These are phyloP conservation scores for Hypocryptadius cinnamomeus DNA, from an alignment of 2,113 vertebrate genomes.

Conservation along the genomic window DNA sequence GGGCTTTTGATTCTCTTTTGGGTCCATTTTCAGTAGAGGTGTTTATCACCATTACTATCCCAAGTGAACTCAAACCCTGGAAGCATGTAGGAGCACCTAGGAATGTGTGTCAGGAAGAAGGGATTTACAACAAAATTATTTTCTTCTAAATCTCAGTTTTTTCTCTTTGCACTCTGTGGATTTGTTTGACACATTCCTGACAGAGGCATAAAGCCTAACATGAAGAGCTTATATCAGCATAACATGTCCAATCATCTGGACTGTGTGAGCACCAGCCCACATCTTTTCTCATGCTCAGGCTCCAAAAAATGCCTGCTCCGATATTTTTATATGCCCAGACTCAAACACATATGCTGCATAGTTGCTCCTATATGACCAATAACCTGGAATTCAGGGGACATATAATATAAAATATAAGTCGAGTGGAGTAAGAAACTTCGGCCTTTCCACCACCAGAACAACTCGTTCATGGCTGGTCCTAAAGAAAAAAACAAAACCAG, in stretches of 20 bases:
- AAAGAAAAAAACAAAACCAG: conserved; percentile 23
- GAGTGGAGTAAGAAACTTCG: neutral
- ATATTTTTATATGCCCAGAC: neutral
- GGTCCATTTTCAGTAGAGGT: neutral
- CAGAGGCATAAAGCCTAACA: neutral
- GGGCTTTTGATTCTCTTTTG: neutral
- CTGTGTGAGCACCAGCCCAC: neutral
- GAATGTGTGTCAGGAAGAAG: neutral
- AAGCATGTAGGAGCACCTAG: neutral
- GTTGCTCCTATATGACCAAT: neutral
- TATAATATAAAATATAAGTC: neutral
- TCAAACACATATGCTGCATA: neutral
- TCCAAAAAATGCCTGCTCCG: neutral
- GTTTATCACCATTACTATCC: neutral
- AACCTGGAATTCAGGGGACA: neutral
- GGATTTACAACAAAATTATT: neutral
- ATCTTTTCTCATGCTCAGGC: neutral
- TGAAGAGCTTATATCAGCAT: neutral
- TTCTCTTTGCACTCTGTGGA: neutral
- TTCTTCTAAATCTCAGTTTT: neutral
- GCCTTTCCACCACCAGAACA: neutral
- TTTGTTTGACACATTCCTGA: neutral
- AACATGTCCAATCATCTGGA: neutral
- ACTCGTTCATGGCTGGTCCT: neutral
- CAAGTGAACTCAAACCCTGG: neutral